A percentile compares a stretch with the other conserved stretches of the same genome.
phyloP scores from a whole-genome alignment of 2,797 vertebrate genomes.

The Halcyon leucocephala region DNA sequence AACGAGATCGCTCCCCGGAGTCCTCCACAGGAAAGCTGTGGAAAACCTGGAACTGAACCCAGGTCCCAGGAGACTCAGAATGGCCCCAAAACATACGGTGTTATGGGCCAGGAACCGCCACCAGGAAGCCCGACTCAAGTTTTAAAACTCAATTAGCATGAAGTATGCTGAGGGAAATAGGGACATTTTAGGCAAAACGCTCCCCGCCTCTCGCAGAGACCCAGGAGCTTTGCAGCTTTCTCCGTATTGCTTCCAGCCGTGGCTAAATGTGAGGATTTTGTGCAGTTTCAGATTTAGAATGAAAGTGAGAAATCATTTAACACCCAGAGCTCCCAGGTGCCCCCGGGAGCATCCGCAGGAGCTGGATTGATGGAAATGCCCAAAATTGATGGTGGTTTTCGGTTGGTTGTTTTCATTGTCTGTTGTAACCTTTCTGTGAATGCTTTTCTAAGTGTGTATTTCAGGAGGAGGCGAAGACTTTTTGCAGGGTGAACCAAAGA shows the following conservation, averaged over 20 bases:
- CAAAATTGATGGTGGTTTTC: not conserved
- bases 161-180: not conserved
- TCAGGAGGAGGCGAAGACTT: not conserved
- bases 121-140: not conserved
- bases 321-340: not conserved
- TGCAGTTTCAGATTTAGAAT: not conserved
- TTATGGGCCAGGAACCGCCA: not conserved
- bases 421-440: not conserved
- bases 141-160: not conserved
- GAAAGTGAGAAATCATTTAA: conserved; percentile 1
- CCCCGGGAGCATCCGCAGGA: not conserved
- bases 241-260: not conserved
- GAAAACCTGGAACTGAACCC: conserved; percentile 9
- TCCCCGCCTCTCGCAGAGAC: not conserved
- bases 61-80: not conserved
- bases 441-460: not conserved
- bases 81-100: fast-evolving
- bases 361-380: not conserved
- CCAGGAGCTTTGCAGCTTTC: not conserved
- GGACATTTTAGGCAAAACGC: not conserved
- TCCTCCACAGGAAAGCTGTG: not conserved
- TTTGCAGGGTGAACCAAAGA: not conserved
- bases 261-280: not conserved
- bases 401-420: not conserved
- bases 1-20: not conserved